Percentiles rank a stretch among this genome's conserved stretches.
Conservation (phyloP, 35 echinoderm and acorn worm genomes). For the Stichopus chloronotus region DNA sequence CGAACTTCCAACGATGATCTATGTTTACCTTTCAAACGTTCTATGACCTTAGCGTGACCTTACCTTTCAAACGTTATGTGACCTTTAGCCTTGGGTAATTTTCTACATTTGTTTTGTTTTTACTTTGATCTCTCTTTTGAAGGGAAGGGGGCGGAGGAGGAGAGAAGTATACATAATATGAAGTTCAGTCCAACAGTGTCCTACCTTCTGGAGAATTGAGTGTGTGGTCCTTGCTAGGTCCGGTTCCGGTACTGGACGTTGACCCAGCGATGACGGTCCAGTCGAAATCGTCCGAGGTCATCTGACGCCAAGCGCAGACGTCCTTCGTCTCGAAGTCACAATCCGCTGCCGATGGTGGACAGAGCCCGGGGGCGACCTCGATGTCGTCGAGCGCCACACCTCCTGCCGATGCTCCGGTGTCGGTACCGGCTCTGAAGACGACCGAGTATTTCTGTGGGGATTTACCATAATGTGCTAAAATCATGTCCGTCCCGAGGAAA, state of each 20-base stretch:
- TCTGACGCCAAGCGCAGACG: constrained; percentile 67
- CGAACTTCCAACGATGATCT: too few species aligned
- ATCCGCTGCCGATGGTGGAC: not conserved
- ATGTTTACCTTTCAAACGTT: too few species aligned
- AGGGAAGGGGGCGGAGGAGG: too few species aligned
- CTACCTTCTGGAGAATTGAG: constrained; percentile 9
- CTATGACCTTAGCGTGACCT: too few species aligned
- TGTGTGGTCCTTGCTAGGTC: constrained; percentile 82
- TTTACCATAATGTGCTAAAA: too few species aligned
- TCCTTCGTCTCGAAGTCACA: constrained; percentile 93
- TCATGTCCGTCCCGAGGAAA: too few species aligned
- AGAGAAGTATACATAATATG: not conserved
- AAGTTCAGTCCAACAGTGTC: not conserved
- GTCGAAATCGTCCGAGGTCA: constrained; percentile 75
- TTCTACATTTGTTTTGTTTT: too few species aligned
- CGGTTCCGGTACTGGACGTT: constrained; percentile 74
- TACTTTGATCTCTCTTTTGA: too few species aligned
- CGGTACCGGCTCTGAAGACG: not conserved
- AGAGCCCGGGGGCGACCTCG: constrained; percentile 15
- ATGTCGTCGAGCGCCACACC: constrained; percentile 52
- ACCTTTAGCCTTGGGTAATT: too few species aligned
- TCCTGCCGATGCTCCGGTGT: not conserved
- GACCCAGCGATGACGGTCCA: constrained; percentile 67
- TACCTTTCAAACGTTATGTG: too few species aligned
- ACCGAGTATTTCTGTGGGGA: constrained; percentile 21